phyloP scores from a whole-genome alignment of 2,113 vertebrate species.

The Origma solitaria region DNA sequence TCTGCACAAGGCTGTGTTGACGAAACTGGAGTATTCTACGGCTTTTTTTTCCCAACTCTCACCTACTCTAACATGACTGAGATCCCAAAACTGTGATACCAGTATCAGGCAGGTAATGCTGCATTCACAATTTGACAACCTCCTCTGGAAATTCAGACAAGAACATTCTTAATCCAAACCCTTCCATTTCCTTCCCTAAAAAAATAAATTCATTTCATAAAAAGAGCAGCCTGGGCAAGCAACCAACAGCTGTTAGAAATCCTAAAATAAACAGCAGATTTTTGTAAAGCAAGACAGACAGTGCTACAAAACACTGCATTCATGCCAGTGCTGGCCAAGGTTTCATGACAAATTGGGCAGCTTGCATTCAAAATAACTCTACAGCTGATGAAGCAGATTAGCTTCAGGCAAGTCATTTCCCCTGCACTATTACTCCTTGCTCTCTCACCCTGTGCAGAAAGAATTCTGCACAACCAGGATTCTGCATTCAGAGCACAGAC shows the following conservation, averaged over 20 bases:
- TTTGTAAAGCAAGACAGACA: constrained; percentile 45
- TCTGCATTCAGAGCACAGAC: not conserved
- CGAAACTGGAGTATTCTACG: not conserved
- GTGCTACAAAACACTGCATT: constrained; percentile 28
- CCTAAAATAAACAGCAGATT: constrained; percentile 45
- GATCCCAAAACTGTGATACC: not conserved
- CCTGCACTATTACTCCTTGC: not conserved
- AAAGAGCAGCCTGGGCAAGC: constrained; percentile 43
- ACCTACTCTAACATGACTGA: not conserved
- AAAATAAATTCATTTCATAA: not conserved
- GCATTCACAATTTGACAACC: not conserved
- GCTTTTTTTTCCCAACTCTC: not conserved
- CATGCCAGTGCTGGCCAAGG: constrained; percentile 48
- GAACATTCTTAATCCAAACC: not conserved
- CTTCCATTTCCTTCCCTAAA: not conserved
- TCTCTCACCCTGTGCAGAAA: not conserved
- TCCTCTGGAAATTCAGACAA: not conserved
- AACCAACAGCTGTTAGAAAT: constrained; percentile 15
- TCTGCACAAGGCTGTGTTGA: not conserved
- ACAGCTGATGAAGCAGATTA: constrained; percentile 27
- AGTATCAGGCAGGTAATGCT: not conserved
- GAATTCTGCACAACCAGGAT: not conserved
- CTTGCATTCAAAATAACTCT: constrained; percentile 14
- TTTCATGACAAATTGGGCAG: constrained; percentile 50
- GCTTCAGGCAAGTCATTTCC: constrained; percentile 26